Evolutionary conservation across 2,113 vertebrate genomes (phyloP).

Genomic region (Gracilinanus agilis): DNA sequence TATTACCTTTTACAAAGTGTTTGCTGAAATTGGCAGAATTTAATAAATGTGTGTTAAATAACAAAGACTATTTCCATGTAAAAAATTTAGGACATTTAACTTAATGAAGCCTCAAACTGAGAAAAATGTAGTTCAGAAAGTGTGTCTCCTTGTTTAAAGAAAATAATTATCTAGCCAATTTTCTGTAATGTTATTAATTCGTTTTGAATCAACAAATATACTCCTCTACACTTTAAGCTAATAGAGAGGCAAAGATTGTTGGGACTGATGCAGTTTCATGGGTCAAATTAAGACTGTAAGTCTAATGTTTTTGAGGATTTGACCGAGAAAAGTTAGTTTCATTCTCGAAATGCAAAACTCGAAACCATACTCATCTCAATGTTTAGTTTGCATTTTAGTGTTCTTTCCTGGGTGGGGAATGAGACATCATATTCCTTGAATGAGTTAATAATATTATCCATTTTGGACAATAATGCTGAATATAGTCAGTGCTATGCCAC

Average conservation of each 20-base stretch:
- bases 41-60: not conserved
- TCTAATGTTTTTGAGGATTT: not conserved
- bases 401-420: not conserved
- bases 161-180: not conserved
- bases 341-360: not conserved
- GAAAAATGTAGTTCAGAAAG: not conserved
- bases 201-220: not conserved
- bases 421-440: not conserved
- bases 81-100: not conserved
- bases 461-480: not conserved
- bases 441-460: not conserved
- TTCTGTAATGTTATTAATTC: constrained; percentile 6
- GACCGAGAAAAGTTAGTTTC: not conserved
- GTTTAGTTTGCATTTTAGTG: not conserved
- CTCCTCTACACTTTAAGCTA: not conserved
- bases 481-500: not conserved
- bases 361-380: not conserved
- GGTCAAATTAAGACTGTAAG: constrained; percentile 6
- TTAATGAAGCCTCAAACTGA: not conserved
- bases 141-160: constrained; percentile 10
- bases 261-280: not conserved
- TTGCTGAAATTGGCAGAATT: not conserved
- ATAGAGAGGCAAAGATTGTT: not conserved
- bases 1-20: not conserved
- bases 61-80: not conserved